phyloP scores from a whole-genome alignment of 2,113 vertebrate species.

The Pyxicephalus adspersus region DNA sequence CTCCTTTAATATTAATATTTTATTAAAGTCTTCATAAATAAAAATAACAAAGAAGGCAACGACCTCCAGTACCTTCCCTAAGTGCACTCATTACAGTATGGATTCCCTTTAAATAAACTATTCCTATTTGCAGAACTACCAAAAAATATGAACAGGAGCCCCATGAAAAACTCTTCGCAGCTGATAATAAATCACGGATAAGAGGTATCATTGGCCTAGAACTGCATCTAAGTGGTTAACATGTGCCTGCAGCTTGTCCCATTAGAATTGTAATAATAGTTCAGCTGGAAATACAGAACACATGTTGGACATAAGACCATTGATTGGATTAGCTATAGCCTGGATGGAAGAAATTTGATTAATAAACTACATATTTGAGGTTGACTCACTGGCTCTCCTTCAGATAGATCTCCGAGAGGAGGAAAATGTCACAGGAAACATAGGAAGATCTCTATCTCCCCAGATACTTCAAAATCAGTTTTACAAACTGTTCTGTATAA shows the following conservation, averaged over 20 bases:
- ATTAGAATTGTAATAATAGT: constrained; percentile 8
- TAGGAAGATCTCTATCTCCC: not conserved
- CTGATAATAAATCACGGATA: too few relatives aligned
- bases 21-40: too few relatives aligned
- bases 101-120: too few relatives aligned
- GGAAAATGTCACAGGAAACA: constrained; percentile 23
- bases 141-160: too few relatives aligned
- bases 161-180: too few relatives aligned
- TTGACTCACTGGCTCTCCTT: not conserved
- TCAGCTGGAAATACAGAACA: not conserved
- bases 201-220: not conserved
- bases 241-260: not conserved
- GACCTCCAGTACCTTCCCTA: too few relatives aligned
- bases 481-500: not conserved
- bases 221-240: not conserved
- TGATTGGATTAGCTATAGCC: constrained; percentile 25
- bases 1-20: too few relatives aligned
- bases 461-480: constrained; percentile 18
- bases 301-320: not conserved
- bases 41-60: too few relatives aligned
- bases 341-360: constrained; percentile 23
- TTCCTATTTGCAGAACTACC: too few relatives aligned
- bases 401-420: not conserved
- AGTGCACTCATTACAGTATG: too few relatives aligned
- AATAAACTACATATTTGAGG: constrained; percentile 6